A percentile compares a stretch with the other conserved stretches of the same genome.
These are phyloP conservation scores for Oncorhynchus kisutch DNA, from an alignment of 2,113 vertebrate species.

Conservation along the genomic window DNA sequence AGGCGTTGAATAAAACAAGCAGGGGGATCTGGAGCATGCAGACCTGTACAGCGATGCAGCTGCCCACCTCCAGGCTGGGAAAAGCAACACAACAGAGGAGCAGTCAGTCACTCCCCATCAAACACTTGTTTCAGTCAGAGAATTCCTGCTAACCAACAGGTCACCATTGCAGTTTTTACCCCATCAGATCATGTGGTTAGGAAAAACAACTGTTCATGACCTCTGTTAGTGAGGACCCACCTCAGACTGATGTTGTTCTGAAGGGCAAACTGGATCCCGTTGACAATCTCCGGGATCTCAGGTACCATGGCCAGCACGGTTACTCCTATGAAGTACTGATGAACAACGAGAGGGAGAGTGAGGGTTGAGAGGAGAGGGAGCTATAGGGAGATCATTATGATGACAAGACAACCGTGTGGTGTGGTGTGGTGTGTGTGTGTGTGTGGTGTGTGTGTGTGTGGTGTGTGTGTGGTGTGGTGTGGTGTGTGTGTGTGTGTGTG, in stretches of 20 bases:
- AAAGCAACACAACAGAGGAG: neutral
- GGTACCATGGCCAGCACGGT: constrained; percentile 85
- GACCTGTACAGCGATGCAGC: constrained; percentile 87
- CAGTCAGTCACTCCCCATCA: too few species aligned
- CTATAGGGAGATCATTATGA: neutral
- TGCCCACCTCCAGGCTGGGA: constrained; percentile 85
- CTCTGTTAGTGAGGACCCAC: constrained; percentile 51
- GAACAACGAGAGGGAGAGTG: neutral
- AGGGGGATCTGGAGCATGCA: constrained; percentile 92
- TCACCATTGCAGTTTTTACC: too few species aligned
- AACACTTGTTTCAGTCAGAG: too few species aligned
- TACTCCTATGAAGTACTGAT: constrained; percentile 86
- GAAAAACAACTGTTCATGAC: neutral
- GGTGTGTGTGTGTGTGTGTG: neutral
- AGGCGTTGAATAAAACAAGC: constrained; percentile 83
- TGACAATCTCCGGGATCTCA: constrained; percentile 87
- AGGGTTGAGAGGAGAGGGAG: neutral
- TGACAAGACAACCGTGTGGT: neutral
- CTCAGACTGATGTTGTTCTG: constrained; percentile 89
- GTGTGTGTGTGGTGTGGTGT: neutral
- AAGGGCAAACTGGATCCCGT: constrained; percentile 88
- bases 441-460: neutral
- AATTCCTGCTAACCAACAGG: too few species aligned
- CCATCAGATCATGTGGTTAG: neutral
- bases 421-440: neutral